Evolutionary conservation across 1,140 invertebrate genomes (phyloP).

Genomic region (Eurytemora carolleeae): DNA sequence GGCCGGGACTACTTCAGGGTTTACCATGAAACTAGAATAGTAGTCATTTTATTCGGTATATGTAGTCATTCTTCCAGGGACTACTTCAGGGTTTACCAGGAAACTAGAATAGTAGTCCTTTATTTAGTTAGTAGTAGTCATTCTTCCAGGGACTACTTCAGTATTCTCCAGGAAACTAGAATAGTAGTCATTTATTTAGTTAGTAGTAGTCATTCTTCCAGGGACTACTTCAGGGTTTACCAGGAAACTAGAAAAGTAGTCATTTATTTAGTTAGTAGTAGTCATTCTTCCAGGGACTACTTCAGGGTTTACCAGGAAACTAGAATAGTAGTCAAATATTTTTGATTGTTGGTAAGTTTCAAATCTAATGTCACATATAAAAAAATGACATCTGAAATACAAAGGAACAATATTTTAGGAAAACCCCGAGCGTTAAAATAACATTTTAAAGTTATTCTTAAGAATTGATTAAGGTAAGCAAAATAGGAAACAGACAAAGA

Average conservation of each 20-base stretch:
- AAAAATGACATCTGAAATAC: too few species aligned
- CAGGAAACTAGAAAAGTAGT: not conserved
- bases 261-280: not conserved
- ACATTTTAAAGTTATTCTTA: too few species aligned
- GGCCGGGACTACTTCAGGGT: slow-evolving; percentile 10
- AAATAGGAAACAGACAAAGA: too few species aligned
- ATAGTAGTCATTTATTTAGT: too few species aligned
- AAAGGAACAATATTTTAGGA: too few species aligned
- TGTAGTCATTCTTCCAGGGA: not conserved
- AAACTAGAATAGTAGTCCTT: not conserved
- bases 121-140: too few species aligned
- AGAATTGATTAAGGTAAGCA: too few species aligned
- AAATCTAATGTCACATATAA: too few species aligned
- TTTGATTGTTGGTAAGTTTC: too few species aligned
- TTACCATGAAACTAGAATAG: slow-evolving; percentile 5
- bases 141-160: too few species aligned
- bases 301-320: slow-evolving; percentile 8
- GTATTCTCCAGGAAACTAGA: too few species aligned
- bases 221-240: slow-evolving; percentile 11
- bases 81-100: slow-evolving; percentile 9
- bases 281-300: slow-evolving; percentile 1
- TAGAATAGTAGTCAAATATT: not conserved
- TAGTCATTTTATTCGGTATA: not conserved
- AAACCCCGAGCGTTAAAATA: too few species aligned
- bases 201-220: slow-evolving; percentile 29